Evolutionary conservation across 1,140 invertebrate genomes (phyloP).

Genomic region (Leptopilina clavipes): DNA sequence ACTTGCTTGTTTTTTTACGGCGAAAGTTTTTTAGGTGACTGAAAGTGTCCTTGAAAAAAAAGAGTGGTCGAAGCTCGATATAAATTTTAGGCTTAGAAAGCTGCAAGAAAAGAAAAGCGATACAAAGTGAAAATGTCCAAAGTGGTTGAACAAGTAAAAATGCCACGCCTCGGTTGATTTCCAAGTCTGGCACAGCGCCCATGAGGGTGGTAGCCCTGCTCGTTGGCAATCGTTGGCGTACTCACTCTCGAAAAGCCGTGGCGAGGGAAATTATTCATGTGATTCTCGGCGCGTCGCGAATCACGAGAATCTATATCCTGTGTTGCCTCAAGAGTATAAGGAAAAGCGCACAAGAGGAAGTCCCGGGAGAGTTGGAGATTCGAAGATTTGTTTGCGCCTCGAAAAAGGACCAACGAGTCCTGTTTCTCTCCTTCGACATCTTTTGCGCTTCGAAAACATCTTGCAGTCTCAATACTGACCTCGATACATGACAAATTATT

Average conservation of each 20-base stretch:
- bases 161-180: slow-evolving; percentile 28
- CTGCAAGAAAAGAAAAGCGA: neutral
- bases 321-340: slow-evolving; percentile 10
- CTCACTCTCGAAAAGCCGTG: slow-evolving; percentile 16
- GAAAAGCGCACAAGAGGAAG: slow-evolving; percentile 25
- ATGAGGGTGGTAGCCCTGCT: slow-evolving; percentile 14
- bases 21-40: slow-evolving; percentile 1
- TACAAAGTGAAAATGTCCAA: slow-evolving; percentile 18
- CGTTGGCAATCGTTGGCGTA: neutral
- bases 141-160: slow-evolving; percentile 9
- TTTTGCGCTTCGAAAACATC: neutral
- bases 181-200: slow-evolving; percentile 10
- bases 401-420: slow-evolving; percentile 39
- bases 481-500: too few relatives aligned
- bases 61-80: neutral
- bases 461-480: too few relatives aligned
- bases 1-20: neutral
- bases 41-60: slow-evolving; percentile 14
- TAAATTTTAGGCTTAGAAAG: slow-evolving; percentile 21
- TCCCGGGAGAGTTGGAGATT: slow-evolving; percentile 46
- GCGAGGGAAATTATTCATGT: slow-evolving; percentile 46
- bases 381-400: slow-evolving; percentile 53
- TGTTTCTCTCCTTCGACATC: slow-evolving; percentile 27
- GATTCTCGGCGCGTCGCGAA: slow-evolving; percentile 42
- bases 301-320: slow-evolving; percentile 45